phyloP scores from a whole-genome alignment of 2,888 invertebrate genomes.

The Zygaena filipendulae region DNA sequence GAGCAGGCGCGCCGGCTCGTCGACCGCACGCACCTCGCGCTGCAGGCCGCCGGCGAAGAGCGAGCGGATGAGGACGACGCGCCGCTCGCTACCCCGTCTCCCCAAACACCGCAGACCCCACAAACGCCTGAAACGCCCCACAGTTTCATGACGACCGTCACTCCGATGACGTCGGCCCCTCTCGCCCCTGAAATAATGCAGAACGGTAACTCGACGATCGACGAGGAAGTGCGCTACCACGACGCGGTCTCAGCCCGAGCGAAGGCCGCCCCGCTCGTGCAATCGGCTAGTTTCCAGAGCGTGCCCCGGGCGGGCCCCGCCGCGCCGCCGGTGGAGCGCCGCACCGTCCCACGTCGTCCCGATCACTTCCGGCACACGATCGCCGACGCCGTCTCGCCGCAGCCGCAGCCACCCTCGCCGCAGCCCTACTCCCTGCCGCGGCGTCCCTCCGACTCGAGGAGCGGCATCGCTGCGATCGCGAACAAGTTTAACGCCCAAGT shows the following conservation, averaged over 20 bases:
- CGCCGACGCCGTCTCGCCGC: constrained; percentile 28
- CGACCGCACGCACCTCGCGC: constrained; percentile 53
- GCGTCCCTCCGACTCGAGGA: constrained; percentile 37
- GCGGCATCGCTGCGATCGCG: constrained; percentile 50
- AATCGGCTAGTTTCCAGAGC: constrained; percentile 33
- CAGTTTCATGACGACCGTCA: constrained; percentile 41
- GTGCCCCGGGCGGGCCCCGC: constrained; percentile 29
- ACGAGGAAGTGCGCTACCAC: constrained; percentile 33
- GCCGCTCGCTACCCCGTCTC: constrained; percentile 24
- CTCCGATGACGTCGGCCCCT: constrained; percentile 30
- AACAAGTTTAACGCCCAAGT: constrained; percentile 45
- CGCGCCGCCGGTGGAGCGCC: constrained; percentile 32
- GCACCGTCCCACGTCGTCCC: constrained; percentile 32
- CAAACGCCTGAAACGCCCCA: constrained; percentile 28
- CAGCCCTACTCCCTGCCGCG: constrained; percentile 20
- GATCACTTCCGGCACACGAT: constrained; percentile 52
- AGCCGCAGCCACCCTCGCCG: constrained; percentile 15
- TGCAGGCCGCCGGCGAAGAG: constrained; percentile 40
- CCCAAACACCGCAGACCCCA: constrained; percentile 44
- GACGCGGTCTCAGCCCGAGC: constrained; percentile 31
- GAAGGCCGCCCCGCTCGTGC: constrained; percentile 31
- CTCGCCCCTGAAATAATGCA: constrained; percentile 24
- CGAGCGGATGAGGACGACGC: constrained; percentile 17
- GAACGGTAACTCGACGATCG: constrained; percentile 39
- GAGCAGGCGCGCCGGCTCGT: constrained; percentile 81